These are phyloP conservation scores for Phoenicopterus ruber DNA, from an alignment of 2,113 vertebrate species.

Conservation along the genomic window DNA sequence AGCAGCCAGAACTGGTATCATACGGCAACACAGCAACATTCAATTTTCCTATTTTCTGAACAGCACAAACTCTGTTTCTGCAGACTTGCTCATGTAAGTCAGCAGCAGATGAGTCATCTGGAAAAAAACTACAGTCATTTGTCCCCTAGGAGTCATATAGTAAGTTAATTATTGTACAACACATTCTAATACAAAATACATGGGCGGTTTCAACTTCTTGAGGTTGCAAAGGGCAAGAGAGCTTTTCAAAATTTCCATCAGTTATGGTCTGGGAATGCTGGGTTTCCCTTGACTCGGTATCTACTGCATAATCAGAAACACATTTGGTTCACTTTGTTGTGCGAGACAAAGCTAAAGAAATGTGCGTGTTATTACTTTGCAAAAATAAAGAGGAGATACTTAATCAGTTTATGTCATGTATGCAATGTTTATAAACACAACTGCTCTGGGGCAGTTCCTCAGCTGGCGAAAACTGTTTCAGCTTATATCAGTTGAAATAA, in stretches of 20 bases:
- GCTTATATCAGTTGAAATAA: background rate
- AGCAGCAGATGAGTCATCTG: constrained; percentile 48
- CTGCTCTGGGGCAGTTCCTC: background rate
- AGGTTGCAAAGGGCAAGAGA: constrained; percentile 15
- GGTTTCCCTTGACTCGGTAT: background rate
- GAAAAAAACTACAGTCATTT: constrained; percentile 25
- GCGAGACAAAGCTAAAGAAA: constrained; percentile 21
- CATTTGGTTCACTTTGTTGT: constrained; percentile 11
- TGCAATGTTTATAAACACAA: background rate
- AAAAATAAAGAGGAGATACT: background rate
- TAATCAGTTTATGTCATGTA: background rate
- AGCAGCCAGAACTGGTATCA: background rate
- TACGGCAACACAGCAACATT: background rate
- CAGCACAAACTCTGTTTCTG: background rate
- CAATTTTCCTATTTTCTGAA: background rate
- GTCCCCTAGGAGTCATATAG: constrained; percentile 24
- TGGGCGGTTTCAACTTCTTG: background rate
- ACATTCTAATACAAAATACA: constrained; percentile 27
- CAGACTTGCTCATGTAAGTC: background rate
- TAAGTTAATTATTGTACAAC: constrained; percentile 50
- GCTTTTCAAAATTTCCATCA: constrained; percentile 34
- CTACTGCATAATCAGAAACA: constrained; percentile 52
- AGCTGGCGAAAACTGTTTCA: background rate
- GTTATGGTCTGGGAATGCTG: constrained; percentile 43
- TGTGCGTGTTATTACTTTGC: background rate